Conservation (phyloP, 1,140 invertebrate species). For the Himalopsyche phryganea region DNA sequence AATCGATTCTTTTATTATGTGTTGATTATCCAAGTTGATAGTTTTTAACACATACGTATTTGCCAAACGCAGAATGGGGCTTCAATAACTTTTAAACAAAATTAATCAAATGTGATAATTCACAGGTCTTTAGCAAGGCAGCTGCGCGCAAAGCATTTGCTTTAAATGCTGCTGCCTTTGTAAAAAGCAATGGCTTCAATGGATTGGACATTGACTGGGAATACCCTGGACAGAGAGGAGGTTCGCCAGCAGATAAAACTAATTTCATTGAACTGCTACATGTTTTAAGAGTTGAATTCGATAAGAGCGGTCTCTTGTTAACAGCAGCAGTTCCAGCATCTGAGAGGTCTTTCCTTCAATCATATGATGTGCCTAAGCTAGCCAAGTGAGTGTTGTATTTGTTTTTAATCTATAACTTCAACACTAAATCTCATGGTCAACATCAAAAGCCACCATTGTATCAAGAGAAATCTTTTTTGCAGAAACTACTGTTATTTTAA, state of each 20-base stretch:
- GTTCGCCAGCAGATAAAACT: constrained; percentile 47
- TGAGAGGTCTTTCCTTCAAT: constrained; percentile 49
- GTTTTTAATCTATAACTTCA: no score
- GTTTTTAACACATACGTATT: no score
- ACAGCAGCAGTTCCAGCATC: constrained; percentile 63
- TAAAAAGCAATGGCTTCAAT: constrained; percentile 66
- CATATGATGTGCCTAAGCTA: constrained; percentile 59
- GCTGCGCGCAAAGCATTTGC: constrained; percentile 56
- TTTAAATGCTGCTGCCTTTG: constrained; percentile 55
- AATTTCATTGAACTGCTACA: constrained; percentile 54
- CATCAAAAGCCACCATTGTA: no score
- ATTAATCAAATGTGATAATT: no score
- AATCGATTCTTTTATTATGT: no score
- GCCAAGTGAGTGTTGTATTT: constrained; percentile 33
- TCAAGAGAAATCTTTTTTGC: no score
- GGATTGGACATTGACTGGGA: constrained; percentile 83
- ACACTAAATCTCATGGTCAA: no score
- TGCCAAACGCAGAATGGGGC: no score
- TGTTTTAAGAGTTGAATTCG: constrained; percentile 58
- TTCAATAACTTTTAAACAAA: no score
- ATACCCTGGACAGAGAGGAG: constrained; percentile 68
- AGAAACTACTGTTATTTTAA: no score
- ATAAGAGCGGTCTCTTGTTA: constrained; percentile 51
- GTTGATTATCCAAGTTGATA: no score
- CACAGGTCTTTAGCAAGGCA: constrained; percentile 52